Evolutionary conservation across 1,140 invertebrate species (phyloP).

Genomic region (Armadillidium nasatum): DNA sequence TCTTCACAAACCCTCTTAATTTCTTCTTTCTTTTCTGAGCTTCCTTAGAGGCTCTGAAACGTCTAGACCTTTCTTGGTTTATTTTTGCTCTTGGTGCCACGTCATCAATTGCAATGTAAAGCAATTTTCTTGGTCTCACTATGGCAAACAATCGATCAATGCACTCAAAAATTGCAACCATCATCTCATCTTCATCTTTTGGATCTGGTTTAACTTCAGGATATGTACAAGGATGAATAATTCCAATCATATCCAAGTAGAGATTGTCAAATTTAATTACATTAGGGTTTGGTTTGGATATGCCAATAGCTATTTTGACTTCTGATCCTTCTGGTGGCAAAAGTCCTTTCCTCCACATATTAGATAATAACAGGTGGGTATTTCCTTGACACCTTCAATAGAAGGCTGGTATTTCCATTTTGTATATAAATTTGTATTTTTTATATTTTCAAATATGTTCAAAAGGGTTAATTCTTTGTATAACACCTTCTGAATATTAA

Average conservation of each 20-base stretch:
- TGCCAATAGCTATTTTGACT: conserved; percentile 64
- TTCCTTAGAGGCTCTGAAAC: conserved; percentile 96
- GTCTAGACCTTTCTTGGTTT: conserved; percentile 96
- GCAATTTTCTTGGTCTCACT: conserved; percentile 84
- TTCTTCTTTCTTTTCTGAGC: conserved; percentile 82
- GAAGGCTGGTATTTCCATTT: conserved; percentile 99
- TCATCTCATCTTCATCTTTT: conserved; percentile 99
- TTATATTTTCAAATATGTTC: too few species aligned
- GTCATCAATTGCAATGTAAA: conserved; percentile 99
- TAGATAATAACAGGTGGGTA: conserved; percentile 95
- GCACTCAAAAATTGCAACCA: conserved; percentile 98
- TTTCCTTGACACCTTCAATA: conserved; percentile 96
- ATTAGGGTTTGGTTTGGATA: conserved; percentile 89
- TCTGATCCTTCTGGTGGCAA: not conserved
- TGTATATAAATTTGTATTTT: not conserved
- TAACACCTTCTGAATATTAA: too few species aligned
- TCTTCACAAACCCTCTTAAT: conserved; percentile 65
- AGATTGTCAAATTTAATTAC: conserved; percentile 97
- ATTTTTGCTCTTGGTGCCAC: conserved; percentile 77
- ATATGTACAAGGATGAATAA: conserved; percentile 99
- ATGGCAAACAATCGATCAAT: conserved; percentile 95
- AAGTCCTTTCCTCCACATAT: conserved; percentile 79
- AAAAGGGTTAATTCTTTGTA: too few species aligned
- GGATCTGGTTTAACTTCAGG: conserved; percentile 98
- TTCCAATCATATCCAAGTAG: conserved; percentile 99